These are phyloP conservation scores for Lepeophtheirus salmonis DNA, from an alignment of 1,140 invertebrate genomes.

Conservation along the genomic window DNA sequence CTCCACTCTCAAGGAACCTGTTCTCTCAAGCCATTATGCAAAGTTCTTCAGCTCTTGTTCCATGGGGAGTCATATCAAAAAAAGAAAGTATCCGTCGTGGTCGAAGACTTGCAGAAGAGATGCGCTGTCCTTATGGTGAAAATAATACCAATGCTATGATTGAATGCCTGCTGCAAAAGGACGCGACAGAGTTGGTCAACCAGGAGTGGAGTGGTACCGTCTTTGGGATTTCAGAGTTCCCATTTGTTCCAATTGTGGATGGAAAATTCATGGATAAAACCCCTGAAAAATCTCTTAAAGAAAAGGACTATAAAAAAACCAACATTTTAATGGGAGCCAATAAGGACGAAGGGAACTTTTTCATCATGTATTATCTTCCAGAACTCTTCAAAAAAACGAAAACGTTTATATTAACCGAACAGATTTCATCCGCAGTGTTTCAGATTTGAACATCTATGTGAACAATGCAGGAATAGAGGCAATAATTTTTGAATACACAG, in stretches of 20 bases:
- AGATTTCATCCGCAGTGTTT: slow-evolving; percentile 52
- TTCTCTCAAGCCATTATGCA: slow-evolving; percentile 57
- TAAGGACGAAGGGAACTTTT: slow-evolving; percentile 81
- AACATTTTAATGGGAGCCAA: slow-evolving; percentile 80
- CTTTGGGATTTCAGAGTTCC: background rate
- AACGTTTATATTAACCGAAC: slow-evolving; percentile 53
- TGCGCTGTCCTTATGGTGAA: slow-evolving; percentile 64
- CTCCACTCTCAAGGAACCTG: slow-evolving; percentile 56
- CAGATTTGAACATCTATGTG: slow-evolving; percentile 60
- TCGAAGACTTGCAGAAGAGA: slow-evolving; percentile 58
- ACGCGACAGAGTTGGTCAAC: background rate
- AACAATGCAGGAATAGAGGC: slow-evolving; percentile 42
- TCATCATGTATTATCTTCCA: slow-evolving; percentile 72
- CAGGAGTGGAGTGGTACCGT: background rate
- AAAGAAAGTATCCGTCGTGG: slow-evolving; percentile 53
- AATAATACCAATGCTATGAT: slow-evolving; percentile 26
- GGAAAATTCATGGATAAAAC: background rate
- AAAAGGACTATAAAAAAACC: slow-evolving; percentile 73
- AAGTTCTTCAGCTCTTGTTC: slow-evolving; percentile 37
- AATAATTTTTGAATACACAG: slow-evolving; percentile 70
- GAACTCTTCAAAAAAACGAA: slow-evolving; percentile 42
- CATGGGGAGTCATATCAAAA: slow-evolving; percentile 73
- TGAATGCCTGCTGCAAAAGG: background rate
- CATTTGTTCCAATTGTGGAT: background rate
- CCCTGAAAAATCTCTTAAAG: background rate